Conservation (phyloP, 2,797 vertebrate genomes). For the Podarcis siculus region DNA sequence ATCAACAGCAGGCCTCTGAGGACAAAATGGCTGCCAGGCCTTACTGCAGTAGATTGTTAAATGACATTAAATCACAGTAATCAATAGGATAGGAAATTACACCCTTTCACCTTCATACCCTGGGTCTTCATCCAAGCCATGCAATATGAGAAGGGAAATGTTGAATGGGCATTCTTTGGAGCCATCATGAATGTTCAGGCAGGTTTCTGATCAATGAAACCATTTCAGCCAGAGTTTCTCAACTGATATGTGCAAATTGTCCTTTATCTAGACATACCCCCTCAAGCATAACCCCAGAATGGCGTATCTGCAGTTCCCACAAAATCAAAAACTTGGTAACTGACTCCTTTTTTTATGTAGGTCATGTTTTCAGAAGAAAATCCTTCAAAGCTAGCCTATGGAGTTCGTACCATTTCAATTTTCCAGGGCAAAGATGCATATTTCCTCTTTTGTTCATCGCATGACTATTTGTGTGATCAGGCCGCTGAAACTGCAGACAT, state of each 20-base stretch:
- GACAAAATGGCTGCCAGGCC: neutral
- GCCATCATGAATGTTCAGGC: neutral
- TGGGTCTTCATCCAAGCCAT: slow-evolving; percentile 2
- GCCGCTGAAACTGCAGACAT: neutral
- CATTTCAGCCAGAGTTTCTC: neutral
- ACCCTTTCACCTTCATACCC: slow-evolving; percentile 40
- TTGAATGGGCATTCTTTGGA: neutral
- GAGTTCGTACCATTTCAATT: neutral
- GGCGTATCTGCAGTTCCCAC: neutral
- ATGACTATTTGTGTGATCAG: neutral
- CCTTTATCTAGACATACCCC: neutral
- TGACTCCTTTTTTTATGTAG: neutral
- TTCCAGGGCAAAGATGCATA: neutral
- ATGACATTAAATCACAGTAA: rapidly evolving
- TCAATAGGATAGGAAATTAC: neutral
- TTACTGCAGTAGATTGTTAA: neutral
- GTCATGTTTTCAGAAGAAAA: neutral
- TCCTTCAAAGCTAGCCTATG: neutral
- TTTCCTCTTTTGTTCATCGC: neutral
- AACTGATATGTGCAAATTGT: neutral
- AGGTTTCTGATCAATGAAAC: neutral
- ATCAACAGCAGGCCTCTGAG: neutral
- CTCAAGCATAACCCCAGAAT: neutral
- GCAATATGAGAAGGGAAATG: neutral
- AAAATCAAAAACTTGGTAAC: neutral